Evolutionary conservation across 2,797 vertebrate species (phyloP), one percentile per base, ranked within the genome.

Genomic region (Mus minutoides): DNA sequence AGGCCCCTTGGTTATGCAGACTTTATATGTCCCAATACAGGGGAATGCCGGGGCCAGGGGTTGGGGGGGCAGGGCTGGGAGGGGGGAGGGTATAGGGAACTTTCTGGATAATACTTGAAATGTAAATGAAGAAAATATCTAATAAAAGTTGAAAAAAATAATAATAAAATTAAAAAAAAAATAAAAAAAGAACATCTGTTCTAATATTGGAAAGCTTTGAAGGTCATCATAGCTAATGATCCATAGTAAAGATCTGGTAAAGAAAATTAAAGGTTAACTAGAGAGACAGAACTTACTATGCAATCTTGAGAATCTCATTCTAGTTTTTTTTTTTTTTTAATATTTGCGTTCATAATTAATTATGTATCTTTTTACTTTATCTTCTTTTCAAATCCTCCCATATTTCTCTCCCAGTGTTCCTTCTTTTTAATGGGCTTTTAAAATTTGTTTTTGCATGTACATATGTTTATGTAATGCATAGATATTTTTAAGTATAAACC

Each of bases 381-480:
- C 16, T 16, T 64, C 2, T 60, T 29, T 46, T 34, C 26, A 62
- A 62, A 62, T 10, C 2, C 26, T 64, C 0, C 10, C 16, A 46
- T 31, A 46, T 46, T 21, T 0, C 4, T 17, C 9, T 22, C 4
- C 16, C 16, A 46, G 26, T 1, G 19, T 0, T 11, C 9, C 37
- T 62, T 62, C 14, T 62, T 21, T 31, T 83, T 62, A 10, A 4
- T 83, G 16, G 14, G 26, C 24, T 83, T 62, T 11, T 3, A 83
- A 62, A 43, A 46, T 46, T 29, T 40, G 8, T 3, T 62, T 83
- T 83, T 82, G 37, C 16, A 34, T 46, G 16, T 1, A 62, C 62
- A 31, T 46, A 31, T 64, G 58, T 46, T 12, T 31, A 64, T 10
- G 3, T 24, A 26, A 29, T 82, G 3, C 7, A 16, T 17, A 60